Conservation (phyloP, 1,140 invertebrate genomes). For the Ruditapes philippinarum region DNA sequence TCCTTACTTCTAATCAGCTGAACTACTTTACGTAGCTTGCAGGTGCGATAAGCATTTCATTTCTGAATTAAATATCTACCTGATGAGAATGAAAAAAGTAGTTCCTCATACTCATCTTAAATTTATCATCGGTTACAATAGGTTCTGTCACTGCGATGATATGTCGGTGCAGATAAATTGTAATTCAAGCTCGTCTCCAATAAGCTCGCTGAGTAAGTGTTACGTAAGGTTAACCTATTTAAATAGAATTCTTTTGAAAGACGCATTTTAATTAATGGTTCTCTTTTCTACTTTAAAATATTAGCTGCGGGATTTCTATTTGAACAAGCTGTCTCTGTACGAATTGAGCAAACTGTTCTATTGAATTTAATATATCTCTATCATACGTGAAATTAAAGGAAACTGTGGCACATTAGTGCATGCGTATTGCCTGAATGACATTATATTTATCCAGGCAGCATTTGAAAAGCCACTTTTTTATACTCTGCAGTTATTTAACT, state of each 20-base stretch:
- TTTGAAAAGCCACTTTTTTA: slow-evolving; percentile 6
- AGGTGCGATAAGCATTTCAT: slow-evolving; percentile 2
- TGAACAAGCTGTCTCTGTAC: not conserved
- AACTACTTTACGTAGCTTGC: not conserved
- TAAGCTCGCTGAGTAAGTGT: not conserved
- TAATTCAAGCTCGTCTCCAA: slow-evolving; percentile 17
- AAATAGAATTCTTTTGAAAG: slow-evolving; percentile 21
- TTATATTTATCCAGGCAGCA: not conserved
- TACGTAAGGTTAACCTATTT: not conserved
- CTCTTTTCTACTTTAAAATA: not conserved
- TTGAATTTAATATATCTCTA: not conserved
- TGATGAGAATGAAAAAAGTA: not conserved
- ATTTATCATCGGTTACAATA: slow-evolving; percentile 26
- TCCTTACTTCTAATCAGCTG: not conserved
- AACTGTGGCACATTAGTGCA: not conserved
- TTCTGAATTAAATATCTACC: slow-evolving; percentile 11
- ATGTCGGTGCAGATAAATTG: slow-evolving; percentile 17
- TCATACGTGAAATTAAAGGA: slow-evolving; percentile 3
- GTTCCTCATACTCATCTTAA: slow-evolving; percentile 3
- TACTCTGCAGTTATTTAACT: not conserved
- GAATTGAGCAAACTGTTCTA: not conserved
- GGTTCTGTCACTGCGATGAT: slow-evolving; percentile 5
- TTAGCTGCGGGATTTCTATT: not conserved
- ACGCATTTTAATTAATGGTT: slow-evolving; percentile 20
- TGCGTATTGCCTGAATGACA: not conserved